These are phyloP conservation scores for Gnathonemus echidnorhynchus DNA, from an alignment of 2,113 vertebrate species.

Conservation along the genomic window DNA sequence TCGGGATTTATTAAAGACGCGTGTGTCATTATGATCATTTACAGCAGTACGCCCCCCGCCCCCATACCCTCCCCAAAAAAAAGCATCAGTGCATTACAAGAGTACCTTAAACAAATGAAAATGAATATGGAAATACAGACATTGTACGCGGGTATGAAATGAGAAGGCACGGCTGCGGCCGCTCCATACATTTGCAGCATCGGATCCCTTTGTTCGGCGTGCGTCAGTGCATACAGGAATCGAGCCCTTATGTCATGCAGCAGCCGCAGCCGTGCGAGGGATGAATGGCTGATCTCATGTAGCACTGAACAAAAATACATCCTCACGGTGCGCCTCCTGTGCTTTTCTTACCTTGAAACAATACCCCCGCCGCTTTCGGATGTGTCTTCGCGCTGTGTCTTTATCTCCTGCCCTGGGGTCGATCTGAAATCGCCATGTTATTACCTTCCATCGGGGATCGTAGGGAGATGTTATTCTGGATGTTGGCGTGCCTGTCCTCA, in stretches of 20 bases:
- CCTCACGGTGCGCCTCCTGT: not conserved
- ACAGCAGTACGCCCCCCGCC: not conserved
- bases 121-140: not conserved
- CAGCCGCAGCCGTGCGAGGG: slow-evolving; percentile 18
- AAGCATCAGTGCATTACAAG: slow-evolving; percentile 7
- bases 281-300: slow-evolving; percentile 18
- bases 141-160: not conserved
- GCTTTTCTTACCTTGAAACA: slow-evolving; percentile 19
- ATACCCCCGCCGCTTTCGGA: slow-evolving; percentile 19
- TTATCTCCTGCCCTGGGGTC: slow-evolving; percentile 25
- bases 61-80: slow-evolving; percentile 1
- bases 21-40: slow-evolving; percentile 11
- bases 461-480: slow-evolving; percentile 13
- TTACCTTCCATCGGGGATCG: slow-evolving; percentile 19
- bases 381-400: slow-evolving; percentile 11
- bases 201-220: not conserved
- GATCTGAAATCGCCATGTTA: slow-evolving; percentile 26
- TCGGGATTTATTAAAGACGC: not conserved
- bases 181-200: not conserved
- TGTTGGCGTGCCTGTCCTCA: slow-evolving; percentile 15
- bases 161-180: not conserved
- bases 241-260: slow-evolving; percentile 17
- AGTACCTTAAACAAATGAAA: slow-evolving; percentile 8
- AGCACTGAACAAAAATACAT: slow-evolving; percentile 21
- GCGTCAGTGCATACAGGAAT: not conserved